These are phyloP conservation scores for Lymantria monacha DNA, from an alignment of 2,888 invertebrate species.

Conservation along the genomic window DNA sequence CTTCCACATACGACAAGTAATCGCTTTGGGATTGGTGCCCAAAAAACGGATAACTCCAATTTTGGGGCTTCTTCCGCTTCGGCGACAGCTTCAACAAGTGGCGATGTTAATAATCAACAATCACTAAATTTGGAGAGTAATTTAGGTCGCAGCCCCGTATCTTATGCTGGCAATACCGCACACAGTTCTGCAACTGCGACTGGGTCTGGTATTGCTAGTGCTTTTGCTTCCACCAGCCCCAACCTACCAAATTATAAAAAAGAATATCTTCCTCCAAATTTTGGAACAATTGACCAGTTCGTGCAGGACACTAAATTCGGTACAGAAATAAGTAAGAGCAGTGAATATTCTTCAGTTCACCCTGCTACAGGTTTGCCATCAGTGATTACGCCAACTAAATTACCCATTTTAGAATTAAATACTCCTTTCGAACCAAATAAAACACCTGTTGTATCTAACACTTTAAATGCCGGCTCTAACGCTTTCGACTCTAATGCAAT, in stretches of 20 bases:
- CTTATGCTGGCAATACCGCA: conserved; percentile 7
- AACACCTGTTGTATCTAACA: conserved; percentile 2
- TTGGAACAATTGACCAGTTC: conserved; percentile 10
- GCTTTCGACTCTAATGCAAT: no score
- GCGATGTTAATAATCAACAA: background rate
- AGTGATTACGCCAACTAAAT: conserved; percentile 28
- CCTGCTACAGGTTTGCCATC: background rate
- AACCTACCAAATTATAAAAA: conserved; percentile 31
- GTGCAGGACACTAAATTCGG: background rate
- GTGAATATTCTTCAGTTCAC: background rate
- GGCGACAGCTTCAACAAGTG: background rate
- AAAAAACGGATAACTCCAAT: conserved; percentile 17
- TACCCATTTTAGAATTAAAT: conserved; percentile 48
- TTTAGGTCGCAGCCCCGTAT: background rate
- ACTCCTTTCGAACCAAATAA: conserved; percentile 48
- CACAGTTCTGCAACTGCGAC: conserved; percentile 16
- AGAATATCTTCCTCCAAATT: conserved; percentile 23
- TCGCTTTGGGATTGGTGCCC: conserved; percentile 18
- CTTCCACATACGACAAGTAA: background rate
- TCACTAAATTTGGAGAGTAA: background rate
- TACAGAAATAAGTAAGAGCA: background rate
- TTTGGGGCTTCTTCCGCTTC: background rate
- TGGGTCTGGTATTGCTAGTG: conserved; percentile 24
- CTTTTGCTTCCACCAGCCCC: conserved; percentile 26
- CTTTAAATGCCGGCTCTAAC: no score